Conservation (phyloP, 2,797 vertebrate species). For the Scarus forsteni region DNA sequence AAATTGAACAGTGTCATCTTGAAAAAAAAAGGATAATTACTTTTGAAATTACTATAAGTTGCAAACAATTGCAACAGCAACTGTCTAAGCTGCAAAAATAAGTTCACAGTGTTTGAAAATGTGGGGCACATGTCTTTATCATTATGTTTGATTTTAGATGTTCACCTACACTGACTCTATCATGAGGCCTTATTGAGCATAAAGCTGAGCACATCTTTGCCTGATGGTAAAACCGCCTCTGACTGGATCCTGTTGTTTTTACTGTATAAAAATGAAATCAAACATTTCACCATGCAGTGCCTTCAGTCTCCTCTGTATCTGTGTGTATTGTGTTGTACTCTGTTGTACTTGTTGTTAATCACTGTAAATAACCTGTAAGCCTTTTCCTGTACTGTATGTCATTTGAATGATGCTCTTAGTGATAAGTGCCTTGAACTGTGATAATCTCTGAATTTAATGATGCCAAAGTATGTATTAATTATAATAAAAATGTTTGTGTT, state of each 20-base stretch:
- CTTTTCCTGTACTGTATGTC: conserved; percentile 13
- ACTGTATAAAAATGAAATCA: not conserved
- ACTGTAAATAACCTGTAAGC: conserved; percentile 6
- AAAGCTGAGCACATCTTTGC: no score
- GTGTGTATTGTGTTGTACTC: conserved; percentile 16
- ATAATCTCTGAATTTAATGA: conserved; percentile 29
- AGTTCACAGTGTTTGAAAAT: no score
- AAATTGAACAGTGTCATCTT: no score
- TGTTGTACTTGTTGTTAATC: conserved; percentile 13
- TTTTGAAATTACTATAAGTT: no score
- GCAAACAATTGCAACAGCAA: no score
- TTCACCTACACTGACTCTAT: no score
- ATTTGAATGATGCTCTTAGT: conserved; percentile 14
- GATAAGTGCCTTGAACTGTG: conserved; percentile 20
- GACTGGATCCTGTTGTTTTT: not conserved
- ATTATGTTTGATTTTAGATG: no score
- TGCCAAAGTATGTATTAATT: conserved; percentile 2
- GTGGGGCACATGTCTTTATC: no score
- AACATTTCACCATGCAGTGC: not conserved
- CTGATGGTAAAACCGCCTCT: no score
- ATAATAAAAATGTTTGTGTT: conserved; percentile 44
- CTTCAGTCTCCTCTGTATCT: not conserved
- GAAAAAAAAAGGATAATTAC: no score
- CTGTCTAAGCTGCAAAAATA: no score
- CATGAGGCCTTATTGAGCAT: no score